Evolutionary conservation across 2,113 vertebrate species (phyloP), one percentile per base, ranked within the genome.

Genomic region (Okapia johnstoni): DNA sequence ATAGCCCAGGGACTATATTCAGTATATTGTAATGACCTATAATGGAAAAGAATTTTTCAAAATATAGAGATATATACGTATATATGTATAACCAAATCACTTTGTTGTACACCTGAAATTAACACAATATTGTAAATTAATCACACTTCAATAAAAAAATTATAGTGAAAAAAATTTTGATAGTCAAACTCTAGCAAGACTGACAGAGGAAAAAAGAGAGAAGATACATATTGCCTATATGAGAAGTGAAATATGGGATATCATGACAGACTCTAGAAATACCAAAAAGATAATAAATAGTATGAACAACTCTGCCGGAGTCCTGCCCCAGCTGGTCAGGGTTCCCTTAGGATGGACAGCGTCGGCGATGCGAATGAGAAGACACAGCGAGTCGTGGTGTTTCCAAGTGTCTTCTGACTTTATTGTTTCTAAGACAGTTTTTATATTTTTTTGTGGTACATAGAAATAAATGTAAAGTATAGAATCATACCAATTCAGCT

Each of bases 131-230:
- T n/a, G 11, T 25, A 23, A 81, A 81, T 81, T 52, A 52, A 81
- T 33, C 21, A 81, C 30, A 81, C 48, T 81, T 81, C 30, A 81
- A 52, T 54, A n/a, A 81, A 81, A 80, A 81, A 81, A 21, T 54
- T 54, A 54, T 21, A 81, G 50, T 54, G 3, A 83, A 36, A 81
- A 52, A 54, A 25, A 15, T 2, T 83, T 55, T 83, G 55, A 36
- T 85, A 80, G 73, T 87, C 80, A 80, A 92, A 86, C n/a, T 84
- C 55, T 94, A 95, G 52, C 33, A 92, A 92, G 70, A 84, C 13
- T 43, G 50, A 61, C 16, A 58, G 15, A 88, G 40, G 36, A 16
- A 61, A 58, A 88, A 15, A 85, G 46, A 92, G 28, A 79, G 57
- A 77, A 88, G 66, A 89, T 21, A 90, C 23, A 30, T 28, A 85